phyloP scores from a whole-genome alignment of 2,797 vertebrate species.

The Sebastes jordani region DNA sequence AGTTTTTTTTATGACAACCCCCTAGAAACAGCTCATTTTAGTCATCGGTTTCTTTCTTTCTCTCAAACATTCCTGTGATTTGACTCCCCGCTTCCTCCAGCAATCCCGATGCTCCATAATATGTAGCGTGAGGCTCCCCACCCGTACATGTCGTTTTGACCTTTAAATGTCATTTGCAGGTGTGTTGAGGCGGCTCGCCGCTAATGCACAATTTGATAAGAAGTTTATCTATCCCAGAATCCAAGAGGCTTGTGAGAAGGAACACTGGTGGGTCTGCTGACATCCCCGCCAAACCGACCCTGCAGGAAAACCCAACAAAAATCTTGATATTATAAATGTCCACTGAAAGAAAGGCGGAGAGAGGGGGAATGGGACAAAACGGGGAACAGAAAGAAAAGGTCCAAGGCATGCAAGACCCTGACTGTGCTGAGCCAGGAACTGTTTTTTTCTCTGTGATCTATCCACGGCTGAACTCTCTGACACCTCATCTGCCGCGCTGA shows the following conservation, averaged over 20 bases:
- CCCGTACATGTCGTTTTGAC: conserved; percentile 69
- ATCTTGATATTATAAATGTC: conserved; percentile 53
- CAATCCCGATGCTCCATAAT: conserved; percentile 37
- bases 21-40: conserved; percentile 38
- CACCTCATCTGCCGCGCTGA: conserved; percentile 82
- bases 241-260: conserved; percentile 35
- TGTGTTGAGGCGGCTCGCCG: conserved; percentile 53
- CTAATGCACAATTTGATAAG: conserved; percentile 73
- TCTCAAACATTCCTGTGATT: conserved; percentile 37
- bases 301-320: conserved; percentile 17
- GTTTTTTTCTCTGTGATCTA: conserved; percentile 70
- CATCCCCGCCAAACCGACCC: conserved; percentile 14
- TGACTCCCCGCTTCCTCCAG: conserved; percentile 21
- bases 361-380: conserved; percentile 23
- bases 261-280: conserved; percentile 15
- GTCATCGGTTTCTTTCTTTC: background rate
- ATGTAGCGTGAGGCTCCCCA: conserved; percentile 44
- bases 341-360: conserved; percentile 29
- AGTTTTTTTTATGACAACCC: conserved; percentile 12
- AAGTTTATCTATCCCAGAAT: conserved; percentile 64
- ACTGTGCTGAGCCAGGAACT: conserved; percentile 74
- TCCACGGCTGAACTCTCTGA: conserved; percentile 82
- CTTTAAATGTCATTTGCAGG: conserved; percentile 78
- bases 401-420: conserved; percentile 47
- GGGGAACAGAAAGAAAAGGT: conserved; percentile 42